Base-by-base conservation (phyloP, 2,888 invertebrate genomes). In the Microchrysa polita region DNA sequence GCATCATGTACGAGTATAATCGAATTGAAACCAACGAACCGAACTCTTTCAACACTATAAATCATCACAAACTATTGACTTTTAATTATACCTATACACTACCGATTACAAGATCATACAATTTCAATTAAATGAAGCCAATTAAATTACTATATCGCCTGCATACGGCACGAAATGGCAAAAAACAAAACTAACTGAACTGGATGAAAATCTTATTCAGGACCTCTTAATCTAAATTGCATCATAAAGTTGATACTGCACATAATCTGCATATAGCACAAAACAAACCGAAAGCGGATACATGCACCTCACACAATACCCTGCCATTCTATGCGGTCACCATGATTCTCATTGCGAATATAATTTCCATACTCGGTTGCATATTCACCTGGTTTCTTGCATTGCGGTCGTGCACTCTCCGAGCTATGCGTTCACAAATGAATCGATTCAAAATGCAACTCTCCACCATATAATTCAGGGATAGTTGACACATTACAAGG, bases 401-500 rank as follows among this genome's bases (percentile, higher is more conserved):
- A n/a, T 34, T n/a, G 48, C 22, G 5, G 61, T 65, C 22, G 34
- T 65, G 27, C 27, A 34, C 27, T n/a, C 34, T 18, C 40, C 42
- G 48, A 48, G 65, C 42, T 65, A 65, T 65, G 65, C 65, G 65
- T 65, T 65, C 65, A n/a, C 42, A 48, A 22, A 65, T 48, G 65
- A 65, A 65, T 65, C 44, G 65, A 48, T 48, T 44, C 65, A 48
- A 65, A 65, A 48, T 22, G 48, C 65, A 44, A 34, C 18, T 48
- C 1, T n/a, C 65, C 48, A 65, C 65, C 42, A 48, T 44, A 65
- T 65, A 65, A 65, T 48, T 65, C 48, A 65, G 65, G 42, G 44
- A 65, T 65, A 22, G 65, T 48, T 65, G 65, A 65, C 65, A 65
- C 65, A 48, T 65, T 65, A 65, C 65, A 65, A 65, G 65, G 22